These are phyloP conservation scores for Scaptomyza tumidula DNA, from an alignment of 2,888 invertebrate species.

Conservation along the genomic window DNA sequence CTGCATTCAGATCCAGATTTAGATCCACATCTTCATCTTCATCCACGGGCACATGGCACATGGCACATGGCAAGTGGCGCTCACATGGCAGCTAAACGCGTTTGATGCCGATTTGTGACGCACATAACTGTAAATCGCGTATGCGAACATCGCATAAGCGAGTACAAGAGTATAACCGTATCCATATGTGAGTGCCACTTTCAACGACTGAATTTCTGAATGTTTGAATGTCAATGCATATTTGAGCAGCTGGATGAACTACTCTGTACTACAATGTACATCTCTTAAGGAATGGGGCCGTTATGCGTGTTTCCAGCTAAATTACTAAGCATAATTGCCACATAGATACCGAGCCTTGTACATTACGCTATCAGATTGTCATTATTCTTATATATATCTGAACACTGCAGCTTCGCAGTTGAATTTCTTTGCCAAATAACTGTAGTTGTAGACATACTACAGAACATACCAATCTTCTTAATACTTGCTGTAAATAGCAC, in stretches of 20 bases:
- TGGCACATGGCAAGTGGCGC: conserved; percentile 10
- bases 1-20: conserved; percentile 49
- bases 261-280: background rate
- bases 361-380: conserved; percentile 1
- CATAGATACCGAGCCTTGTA: background rate
- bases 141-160: conserved; percentile 21
- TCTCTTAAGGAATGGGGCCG: background rate
- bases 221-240: conserved; percentile 35
- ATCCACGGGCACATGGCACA: background rate
- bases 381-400: background rate
- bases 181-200: conserved; percentile 27
- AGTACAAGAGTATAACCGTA: conserved; percentile 4
- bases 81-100: conserved; percentile 69
- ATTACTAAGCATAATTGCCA: background rate
- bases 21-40: background rate
- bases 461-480: too few relatives aligned
- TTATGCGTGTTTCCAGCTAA: conserved; percentile 7
- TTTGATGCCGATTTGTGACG: conserved; percentile 75
- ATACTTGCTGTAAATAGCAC: too few relatives aligned
- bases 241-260: conserved; percentile 34
- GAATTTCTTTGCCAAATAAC: too few relatives aligned
- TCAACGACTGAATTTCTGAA: conserved; percentile 13
- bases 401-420: background rate
- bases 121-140: conserved; percentile 75
- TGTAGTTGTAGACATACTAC: background rate